These are phyloP conservation scores for Apodemia mormo DNA, from an alignment of 2,888 invertebrate species.

Conservation along the genomic window DNA sequence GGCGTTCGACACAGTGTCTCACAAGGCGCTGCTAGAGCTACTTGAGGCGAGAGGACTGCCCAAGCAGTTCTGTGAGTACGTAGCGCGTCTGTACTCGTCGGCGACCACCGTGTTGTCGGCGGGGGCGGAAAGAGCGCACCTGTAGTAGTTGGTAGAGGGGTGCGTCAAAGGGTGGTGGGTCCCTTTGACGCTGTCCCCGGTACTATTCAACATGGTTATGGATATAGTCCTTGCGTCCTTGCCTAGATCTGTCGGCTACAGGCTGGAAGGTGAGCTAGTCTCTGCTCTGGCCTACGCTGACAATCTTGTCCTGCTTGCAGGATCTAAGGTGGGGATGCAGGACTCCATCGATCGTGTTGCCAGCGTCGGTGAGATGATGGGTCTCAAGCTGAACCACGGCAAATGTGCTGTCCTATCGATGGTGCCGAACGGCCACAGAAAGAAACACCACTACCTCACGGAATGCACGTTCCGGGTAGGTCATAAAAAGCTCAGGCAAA, in stretches of 20 bases:
- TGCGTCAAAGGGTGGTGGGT: background rate
- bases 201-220: background rate
- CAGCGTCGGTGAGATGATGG: conserved; percentile 29
- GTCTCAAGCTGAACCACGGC: conserved; percentile 28
- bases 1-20: conserved; percentile 57
- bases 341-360: conserved; percentile 43
- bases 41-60: conserved; percentile 50
- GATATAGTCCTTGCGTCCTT: conserved; percentile 23
- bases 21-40: conserved; percentile 43
- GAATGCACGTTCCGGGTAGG: background rate
- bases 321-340: conserved; percentile 46
- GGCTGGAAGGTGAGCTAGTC: conserved; percentile 38
- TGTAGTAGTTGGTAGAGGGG: conserved; percentile 20
- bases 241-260: conserved; percentile 37
- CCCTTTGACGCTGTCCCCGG: background rate
- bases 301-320: conserved; percentile 46
- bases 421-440: conserved; percentile 43
- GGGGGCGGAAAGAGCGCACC: conserved; percentile 34
- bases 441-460: conserved; percentile 35
- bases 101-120: conserved; percentile 44
- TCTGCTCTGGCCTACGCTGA: conserved; percentile 55
- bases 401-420: conserved; percentile 46
- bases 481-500: conserved; percentile 20
- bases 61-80: conserved; percentile 33
- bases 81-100: conserved; percentile 41